A percentile compares a stretch with the other conserved stretches of the same genome.
These are phyloP conservation scores for Chrysocyon brachyurus DNA, from an alignment of 2,797 vertebrate genomes.

Conservation along the genomic window DNA sequence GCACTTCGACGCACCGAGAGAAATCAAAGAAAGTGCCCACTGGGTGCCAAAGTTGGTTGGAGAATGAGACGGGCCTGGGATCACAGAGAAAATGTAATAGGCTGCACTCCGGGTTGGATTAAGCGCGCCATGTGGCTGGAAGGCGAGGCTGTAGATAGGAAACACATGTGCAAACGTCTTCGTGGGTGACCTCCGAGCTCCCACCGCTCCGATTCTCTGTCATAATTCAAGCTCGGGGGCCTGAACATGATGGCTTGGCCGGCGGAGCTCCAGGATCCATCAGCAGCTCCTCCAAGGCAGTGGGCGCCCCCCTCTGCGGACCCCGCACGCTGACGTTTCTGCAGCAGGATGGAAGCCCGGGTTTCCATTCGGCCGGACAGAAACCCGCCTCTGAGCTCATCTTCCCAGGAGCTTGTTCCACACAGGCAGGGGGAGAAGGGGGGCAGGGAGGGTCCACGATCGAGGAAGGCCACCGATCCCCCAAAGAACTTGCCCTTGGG, in stretches of 20 bases:
- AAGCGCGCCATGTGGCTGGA: conserved; percentile 80
- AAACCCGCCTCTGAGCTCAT: conserved; percentile 60
- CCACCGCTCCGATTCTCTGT: conserved; percentile 65
- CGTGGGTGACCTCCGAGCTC: conserved; percentile 79
- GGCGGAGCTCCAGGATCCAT: not conserved
- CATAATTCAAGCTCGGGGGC: conserved; percentile 66
- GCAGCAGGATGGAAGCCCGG: not conserved
- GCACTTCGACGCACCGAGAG: not conserved
- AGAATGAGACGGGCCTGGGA: conserved; percentile 53
- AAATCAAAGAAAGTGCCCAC: not conserved
- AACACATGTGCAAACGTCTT: conserved; percentile 77
- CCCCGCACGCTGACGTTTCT: conserved; percentile 6
- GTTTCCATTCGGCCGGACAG: conserved; percentile 25
- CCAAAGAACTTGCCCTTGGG: not conserved
- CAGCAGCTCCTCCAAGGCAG: conserved; percentile 26
- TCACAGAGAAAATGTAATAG: conserved; percentile 57
- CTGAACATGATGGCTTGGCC: not conserved
- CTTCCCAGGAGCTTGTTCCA: not conserved
- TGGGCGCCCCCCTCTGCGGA: not conserved
- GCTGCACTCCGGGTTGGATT: conserved; percentile 83
- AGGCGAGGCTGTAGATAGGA: conserved; percentile 74
- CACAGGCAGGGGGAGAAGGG: not conserved
- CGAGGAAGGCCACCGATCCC: not conserved
- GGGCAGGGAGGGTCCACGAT: not conserved
- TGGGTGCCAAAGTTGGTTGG: not conserved